Conservation (phyloP, 1,140 invertebrate genomes). For the Diorhabda carinulata region DNA sequence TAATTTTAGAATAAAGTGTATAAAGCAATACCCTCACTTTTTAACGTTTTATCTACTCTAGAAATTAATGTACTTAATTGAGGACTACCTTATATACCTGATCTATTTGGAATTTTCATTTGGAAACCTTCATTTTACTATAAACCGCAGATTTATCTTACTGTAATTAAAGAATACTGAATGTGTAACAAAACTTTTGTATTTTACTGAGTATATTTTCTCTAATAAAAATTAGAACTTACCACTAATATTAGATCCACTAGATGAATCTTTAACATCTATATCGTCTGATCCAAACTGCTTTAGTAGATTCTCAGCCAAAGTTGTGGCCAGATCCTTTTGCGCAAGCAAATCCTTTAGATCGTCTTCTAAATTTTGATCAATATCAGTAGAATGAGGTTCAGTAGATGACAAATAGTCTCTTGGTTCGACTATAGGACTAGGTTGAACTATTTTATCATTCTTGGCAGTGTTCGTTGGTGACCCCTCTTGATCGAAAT, state of each 20-base stretch:
- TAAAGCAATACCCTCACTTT: too few species aligned
- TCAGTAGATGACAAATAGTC: slow-evolving; percentile 29
- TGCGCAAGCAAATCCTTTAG: slow-evolving; percentile 67
- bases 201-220: too few species aligned
- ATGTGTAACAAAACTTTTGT: too few species aligned
- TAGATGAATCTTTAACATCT: slow-evolving; percentile 62
- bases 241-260: slow-evolving; percentile 11
- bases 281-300: slow-evolving; percentile 71
- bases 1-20: too few species aligned
- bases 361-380: slow-evolving; percentile 60
- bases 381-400: slow-evolving; percentile 35
- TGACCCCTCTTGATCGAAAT: slow-evolving; percentile 21
- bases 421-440: slow-evolving; percentile 27
- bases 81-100: too few species aligned
- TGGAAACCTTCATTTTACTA: too few species aligned
- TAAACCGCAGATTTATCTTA: too few species aligned
- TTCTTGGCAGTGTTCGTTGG: slow-evolving; percentile 31
- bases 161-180: too few species aligned
- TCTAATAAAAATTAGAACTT: background rate
- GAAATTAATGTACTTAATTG: too few species aligned
- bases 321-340: slow-evolving; percentile 70
- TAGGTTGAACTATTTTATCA: slow-evolving; percentile 40
- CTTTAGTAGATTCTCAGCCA: slow-evolving; percentile 80
- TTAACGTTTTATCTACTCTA: too few species aligned
- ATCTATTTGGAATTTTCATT: too few species aligned